Percentiles rank a stretch among this genome's conserved stretches.
Conservation (phyloP, 2,888 invertebrate genomes). For the Seladonia tumulorum region DNA sequence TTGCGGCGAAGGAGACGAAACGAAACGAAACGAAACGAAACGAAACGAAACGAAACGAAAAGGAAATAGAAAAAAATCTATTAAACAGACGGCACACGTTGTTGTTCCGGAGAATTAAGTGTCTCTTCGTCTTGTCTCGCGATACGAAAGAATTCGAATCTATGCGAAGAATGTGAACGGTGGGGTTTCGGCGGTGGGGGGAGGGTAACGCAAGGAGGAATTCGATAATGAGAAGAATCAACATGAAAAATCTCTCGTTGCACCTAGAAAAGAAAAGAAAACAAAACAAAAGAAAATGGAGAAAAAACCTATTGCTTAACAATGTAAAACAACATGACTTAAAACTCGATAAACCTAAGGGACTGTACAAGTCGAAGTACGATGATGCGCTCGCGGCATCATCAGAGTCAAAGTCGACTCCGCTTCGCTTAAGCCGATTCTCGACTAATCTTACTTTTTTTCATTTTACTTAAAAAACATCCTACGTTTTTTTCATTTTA, state of each 20-base stretch:
- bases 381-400: conserved; percentile 73
- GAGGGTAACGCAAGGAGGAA: conserved; percentile 7
- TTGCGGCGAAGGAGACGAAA: conserved; percentile 54
- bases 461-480: conserved; percentile 80
- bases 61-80: conserved; percentile 20
- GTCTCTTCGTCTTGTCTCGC: conserved; percentile 21
- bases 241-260: conserved; percentile 63
- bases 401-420: conserved; percentile 74
- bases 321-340: conserved; percentile 82
- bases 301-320: conserved; percentile 71
- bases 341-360: conserved; percentile 78
- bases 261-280: conserved; percentile 60
- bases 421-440: conserved; percentile 78
- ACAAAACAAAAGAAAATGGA: conserved; percentile 20
- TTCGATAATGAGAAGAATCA: conserved; percentile 5
- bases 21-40: conserved; percentile 48
- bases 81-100: conserved; percentile 48
- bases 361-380: conserved; percentile 82
- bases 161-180: neutral
- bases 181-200: neutral
- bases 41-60: conserved; percentile 48
- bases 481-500: conserved; percentile 76
- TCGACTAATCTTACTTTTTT: conserved; percentile 68
- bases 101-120: conserved; percentile 58
- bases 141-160: conserved; percentile 42